Evolutionary conservation across 2,797 vertebrate genomes (phyloP).

Genomic region (Phrynocephalus forsythii): DNA sequence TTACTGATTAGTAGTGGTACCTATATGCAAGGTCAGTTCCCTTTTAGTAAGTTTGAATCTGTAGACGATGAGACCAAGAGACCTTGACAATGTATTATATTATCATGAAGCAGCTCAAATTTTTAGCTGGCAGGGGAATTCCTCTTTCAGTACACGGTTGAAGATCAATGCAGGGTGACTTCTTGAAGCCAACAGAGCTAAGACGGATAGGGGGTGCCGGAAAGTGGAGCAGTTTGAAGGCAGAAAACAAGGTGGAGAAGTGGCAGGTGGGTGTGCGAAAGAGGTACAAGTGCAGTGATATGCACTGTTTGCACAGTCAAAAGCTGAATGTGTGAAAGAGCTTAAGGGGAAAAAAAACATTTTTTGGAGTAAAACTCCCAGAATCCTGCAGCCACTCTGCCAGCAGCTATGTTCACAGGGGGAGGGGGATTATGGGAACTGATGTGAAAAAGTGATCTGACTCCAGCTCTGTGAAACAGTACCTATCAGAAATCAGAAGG

Average conservation of each 20-base stretch:
- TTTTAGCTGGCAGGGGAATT: background rate
- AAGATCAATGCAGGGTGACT: background rate
- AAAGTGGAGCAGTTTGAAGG: background rate
- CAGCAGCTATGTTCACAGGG: background rate
- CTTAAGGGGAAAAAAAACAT: background rate
- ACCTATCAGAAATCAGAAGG: too few relatives aligned
- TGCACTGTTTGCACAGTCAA: too few relatives aligned
- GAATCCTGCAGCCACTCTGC: background rate
- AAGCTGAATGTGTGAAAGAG: too few relatives aligned
- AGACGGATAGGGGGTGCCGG: too few relatives aligned
- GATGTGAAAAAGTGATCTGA: too few relatives aligned
- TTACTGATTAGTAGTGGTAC: background rate
- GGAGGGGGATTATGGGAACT: too few relatives aligned
- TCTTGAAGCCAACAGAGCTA: background rate
- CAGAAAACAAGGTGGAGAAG: too few relatives aligned
- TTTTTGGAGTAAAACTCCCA: background rate
- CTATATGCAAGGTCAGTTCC: background rate
- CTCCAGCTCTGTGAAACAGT: too few relatives aligned
- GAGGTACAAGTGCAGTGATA: background rate
- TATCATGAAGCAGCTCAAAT: background rate
- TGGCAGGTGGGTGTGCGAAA: background rate
- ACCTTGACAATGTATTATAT: background rate
- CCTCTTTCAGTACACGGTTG: background rate
- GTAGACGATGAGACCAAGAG: background rate
- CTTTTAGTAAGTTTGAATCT: background rate